Base-by-base conservation (phyloP, 2,797 vertebrate species). In the Salarias fasciatus region DNA sequence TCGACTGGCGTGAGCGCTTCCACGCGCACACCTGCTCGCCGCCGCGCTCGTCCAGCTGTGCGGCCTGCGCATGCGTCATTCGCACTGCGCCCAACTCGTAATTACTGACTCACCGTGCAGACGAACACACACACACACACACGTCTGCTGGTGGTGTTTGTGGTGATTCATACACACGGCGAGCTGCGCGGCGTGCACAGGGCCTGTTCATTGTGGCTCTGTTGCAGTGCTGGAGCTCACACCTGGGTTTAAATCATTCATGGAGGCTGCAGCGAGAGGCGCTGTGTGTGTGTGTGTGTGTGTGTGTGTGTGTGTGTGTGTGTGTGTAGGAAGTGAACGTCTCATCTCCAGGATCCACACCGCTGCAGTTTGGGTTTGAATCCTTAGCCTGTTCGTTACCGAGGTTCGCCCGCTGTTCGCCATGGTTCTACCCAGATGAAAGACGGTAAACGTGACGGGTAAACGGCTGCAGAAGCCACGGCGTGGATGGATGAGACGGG, bases 161-260 rank as follows among this genome's bases (percentile, higher is more conserved):
- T 3, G 18, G 18, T 24, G 18, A 24, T 2, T 24, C 18, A 24
- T 24, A 24, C 18, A 24, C 24, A 7, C 14, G 36, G 57, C 59
- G 35, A 18, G 15, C 14, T 11, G 35, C 11, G 30, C 6, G 35
- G 33, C 2, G 6, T 6, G 9, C 18, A 3, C n/a, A n/a, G n/a
- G 8, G 44, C 5, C 31, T 41, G 15, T 62, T 50, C 8, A 45
- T 43, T 35, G 40, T 8, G 5, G 12, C 37, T 18, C 43, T 47
- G 5, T 47, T 46, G 37, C 63, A 15, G 41, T 2, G 11, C n/a
- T 58, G 15, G 18, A 11, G 37, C 40, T 41, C 37, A 30, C 40
- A 44, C 12, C 41, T 9, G 11, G n/a, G 7, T 31, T 40, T 59
- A 55, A 66, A 71, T 76, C 35, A 59, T 67, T 77, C 4, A 63